Evolutionary conservation across 2,888 invertebrate genomes (phyloP).

Genomic region (Arge pagana): DNA sequence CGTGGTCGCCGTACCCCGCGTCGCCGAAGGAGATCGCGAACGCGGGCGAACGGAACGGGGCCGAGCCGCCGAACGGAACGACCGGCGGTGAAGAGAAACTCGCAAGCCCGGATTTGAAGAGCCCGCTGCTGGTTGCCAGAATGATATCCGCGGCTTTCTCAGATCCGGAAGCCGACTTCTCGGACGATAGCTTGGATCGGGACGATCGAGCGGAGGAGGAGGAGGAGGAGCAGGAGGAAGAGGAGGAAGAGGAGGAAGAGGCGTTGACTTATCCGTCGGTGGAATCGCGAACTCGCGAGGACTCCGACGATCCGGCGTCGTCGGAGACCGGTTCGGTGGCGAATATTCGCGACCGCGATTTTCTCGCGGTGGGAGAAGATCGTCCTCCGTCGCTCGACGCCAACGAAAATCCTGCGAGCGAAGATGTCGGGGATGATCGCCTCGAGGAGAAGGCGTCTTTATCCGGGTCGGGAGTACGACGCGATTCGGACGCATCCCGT

Average conservation of each 20-base stretch:
- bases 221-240: constrained; percentile 7
- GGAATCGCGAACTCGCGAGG: constrained; percentile 45
- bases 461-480: constrained; percentile 3
- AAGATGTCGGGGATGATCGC: neutral
- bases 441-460: constrained; percentile 40
- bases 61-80: no score
- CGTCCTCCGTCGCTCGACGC: no score
- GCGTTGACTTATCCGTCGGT: constrained; percentile 9
- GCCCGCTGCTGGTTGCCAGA: constrained; percentile 20
- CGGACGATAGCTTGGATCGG: constrained; percentile 46
- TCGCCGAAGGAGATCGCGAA: no score
- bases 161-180: constrained; percentile 41
- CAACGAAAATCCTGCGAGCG: constrained; percentile 7
- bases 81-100: constrained; percentile 7
- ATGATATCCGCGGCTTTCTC: constrained; percentile 20
- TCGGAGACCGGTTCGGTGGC: no score
- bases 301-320: no score
- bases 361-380: constrained; percentile 39
- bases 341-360: constrained; percentile 38
- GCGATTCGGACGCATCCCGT: neutral
- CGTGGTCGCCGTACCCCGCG: no score
- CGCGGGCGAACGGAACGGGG: no score
- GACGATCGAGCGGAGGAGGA: constrained; percentile 28
- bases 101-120: no score
- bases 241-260: constrained; percentile 8